phyloP scores from a whole-genome alignment of 92 coral and sea anemone genomes.

The Galaxea fascicularis region DNA sequence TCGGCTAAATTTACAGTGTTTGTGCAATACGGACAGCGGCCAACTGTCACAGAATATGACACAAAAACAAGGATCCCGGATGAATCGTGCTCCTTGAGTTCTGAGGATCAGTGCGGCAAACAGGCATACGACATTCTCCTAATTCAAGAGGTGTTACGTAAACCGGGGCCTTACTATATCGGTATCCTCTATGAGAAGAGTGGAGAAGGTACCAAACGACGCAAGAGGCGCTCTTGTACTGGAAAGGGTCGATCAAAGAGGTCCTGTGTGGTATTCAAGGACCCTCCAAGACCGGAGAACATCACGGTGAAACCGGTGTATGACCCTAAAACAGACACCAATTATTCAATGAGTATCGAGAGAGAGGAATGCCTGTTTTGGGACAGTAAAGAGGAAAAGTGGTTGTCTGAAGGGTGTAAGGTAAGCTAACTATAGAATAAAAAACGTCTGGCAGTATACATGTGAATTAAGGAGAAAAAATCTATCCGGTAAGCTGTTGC shows the following conservation, averaged over 20 bases:
- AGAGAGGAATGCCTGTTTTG: slow-evolving; percentile 74
- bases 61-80: slow-evolving; percentile 50
- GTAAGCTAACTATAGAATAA: slow-evolving; percentile 31
- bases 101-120: slow-evolving; percentile 29
- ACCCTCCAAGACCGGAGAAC: slow-evolving; percentile 81
- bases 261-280: slow-evolving; percentile 85
- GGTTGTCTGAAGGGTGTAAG: slow-evolving; percentile 78
- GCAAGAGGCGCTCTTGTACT: slow-evolving; percentile 70
- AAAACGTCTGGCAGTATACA: not conserved
- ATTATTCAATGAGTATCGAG: slow-evolving; percentile 69
- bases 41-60: slow-evolving; percentile 51
- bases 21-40: slow-evolving; percentile 60
- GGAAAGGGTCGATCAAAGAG: slow-evolving; percentile 71
- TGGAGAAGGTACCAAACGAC: not conserved
- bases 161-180: slow-evolving; percentile 69
- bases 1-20: slow-evolving; percentile 22
- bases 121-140: slow-evolving; percentile 39
- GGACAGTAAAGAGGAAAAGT: slow-evolving; percentile 54
- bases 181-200: slow-evolving; percentile 57
- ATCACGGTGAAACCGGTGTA: slow-evolving; percentile 71
- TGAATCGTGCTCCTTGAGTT: slow-evolving; percentile 32
- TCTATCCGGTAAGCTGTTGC: too few relatives aligned
- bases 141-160: slow-evolving; percentile 16
- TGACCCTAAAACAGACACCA: slow-evolving; percentile 72
- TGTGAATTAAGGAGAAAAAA: too few relatives aligned